These are phyloP conservation scores for Gallinago nigripennis DNA, from an alignment of 2,797 vertebrate genomes.

Conservation along the genomic window DNA sequence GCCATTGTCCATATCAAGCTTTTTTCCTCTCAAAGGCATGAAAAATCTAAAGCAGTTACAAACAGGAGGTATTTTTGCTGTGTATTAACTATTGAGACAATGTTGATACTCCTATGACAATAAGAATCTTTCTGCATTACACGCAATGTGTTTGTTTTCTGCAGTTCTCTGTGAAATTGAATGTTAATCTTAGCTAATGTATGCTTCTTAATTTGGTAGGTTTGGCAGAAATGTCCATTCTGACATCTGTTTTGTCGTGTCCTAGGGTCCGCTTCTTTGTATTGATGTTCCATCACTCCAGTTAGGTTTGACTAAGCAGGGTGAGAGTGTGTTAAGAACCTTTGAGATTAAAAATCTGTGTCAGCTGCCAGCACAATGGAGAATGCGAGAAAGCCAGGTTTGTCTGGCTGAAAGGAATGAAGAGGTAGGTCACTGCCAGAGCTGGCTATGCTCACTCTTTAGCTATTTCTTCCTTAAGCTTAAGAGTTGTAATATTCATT, in stretches of 20 bases:
- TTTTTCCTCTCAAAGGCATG: neutral
- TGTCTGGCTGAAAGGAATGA: slow-evolving; percentile 69
- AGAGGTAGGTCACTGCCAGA: slow-evolving; percentile 41
- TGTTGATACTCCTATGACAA: neutral
- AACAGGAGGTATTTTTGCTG: neutral
- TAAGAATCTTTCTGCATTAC: neutral
- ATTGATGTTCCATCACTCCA: slow-evolving; percentile 80
- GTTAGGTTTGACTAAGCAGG: slow-evolving; percentile 84
- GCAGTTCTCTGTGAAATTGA: neutral
- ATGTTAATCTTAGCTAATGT: neutral
- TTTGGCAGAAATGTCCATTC: neutral
- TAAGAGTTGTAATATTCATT: neutral
- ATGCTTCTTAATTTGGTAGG: neutral
- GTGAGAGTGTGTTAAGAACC: slow-evolving; percentile 66
- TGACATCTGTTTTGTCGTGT: neutral
- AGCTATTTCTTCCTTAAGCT: neutral
- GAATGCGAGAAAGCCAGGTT: slow-evolving; percentile 76
- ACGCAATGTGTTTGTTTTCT: neutral
- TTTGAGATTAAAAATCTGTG: slow-evolving; percentile 84
- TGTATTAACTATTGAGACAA: neutral
- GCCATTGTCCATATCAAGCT: neutral
- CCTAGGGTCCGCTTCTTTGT: slow-evolving; percentile 85
- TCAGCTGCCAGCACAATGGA: slow-evolving; percentile 85
- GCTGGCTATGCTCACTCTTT: neutral
- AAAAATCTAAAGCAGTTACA: neutral